phyloP scores from a whole-genome alignment of 37 sponge, comb jelly and placozoan species.

The Bolinopsis microptera region DNA sequence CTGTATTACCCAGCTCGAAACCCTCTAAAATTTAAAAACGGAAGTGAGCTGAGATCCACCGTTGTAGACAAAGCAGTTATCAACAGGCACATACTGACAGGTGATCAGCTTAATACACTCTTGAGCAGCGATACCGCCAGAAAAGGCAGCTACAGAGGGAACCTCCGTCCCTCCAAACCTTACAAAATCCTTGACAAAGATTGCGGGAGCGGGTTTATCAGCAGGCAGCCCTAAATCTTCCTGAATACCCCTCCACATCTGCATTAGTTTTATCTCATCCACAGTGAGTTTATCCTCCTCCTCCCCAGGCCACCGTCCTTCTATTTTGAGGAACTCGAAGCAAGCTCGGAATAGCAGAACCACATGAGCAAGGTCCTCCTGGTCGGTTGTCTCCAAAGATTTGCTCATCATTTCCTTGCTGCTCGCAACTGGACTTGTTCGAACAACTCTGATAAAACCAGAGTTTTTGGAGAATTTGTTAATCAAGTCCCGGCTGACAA shows the following conservation, averaged over 20 bases:
- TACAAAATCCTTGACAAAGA: slow-evolving; percentile 50
- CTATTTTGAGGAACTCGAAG: neutral
- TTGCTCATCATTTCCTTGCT: neutral
- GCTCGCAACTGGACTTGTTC: neutral
- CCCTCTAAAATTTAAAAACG: slow-evolving; percentile 23
- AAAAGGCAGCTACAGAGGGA: slow-evolving; percentile 90
- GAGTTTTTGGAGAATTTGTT: slow-evolving; percentile 69
- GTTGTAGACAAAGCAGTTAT: slow-evolving; percentile 91
- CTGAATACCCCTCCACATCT: neutral
- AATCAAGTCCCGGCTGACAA: slow-evolving; percentile 66
- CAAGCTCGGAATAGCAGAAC: neutral
- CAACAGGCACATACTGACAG: slow-evolving; percentile 91
- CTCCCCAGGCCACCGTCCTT: neutral
- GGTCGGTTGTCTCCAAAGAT: neutral
- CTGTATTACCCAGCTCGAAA: neutral
- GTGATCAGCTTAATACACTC: slow-evolving; percentile 95
- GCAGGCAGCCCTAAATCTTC: neutral
- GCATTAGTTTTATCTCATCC: slow-evolving; percentile 14
- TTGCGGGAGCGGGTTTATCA: neutral
- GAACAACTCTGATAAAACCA: neutral
- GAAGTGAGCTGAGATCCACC: slow-evolving; percentile 69
- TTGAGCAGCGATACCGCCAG: slow-evolving; percentile 92
- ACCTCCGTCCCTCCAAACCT: slow-evolving; percentile 82
- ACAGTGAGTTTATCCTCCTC: neutral
- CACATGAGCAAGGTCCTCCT: neutral